These are phyloP conservation scores for Margarornis squamiger DNA, from an alignment of 2,797 vertebrate species.

Conservation along the genomic window DNA sequence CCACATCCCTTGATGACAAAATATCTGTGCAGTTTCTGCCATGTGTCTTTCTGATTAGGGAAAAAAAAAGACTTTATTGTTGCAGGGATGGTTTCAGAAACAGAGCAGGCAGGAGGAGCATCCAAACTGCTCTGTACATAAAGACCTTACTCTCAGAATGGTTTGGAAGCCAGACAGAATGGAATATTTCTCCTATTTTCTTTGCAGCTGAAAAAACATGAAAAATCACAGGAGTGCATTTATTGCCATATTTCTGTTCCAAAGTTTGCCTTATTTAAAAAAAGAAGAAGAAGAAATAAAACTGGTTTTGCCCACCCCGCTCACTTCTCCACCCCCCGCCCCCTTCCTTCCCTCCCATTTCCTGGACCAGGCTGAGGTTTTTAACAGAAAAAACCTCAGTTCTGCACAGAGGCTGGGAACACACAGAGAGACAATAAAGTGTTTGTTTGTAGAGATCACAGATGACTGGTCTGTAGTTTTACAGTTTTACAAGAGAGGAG, in stretches of 20 bases:
- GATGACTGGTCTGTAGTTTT: background rate
- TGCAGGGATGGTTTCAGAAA: conserved; percentile 1
- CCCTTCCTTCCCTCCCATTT: conserved; percentile 19
- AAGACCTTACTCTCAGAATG: conserved; percentile 67
- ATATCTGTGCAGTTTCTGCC: background rate
- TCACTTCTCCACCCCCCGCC: accelerated
- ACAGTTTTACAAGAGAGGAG: background rate
- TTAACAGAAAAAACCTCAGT: conserved; percentile 37
- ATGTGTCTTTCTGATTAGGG: background rate
- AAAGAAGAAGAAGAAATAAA: conserved; percentile 59
- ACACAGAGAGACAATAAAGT: conserved; percentile 32
- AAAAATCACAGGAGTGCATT: conserved; percentile 68
- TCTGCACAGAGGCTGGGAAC: conserved; percentile 23
- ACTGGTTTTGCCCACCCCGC: conserved; percentile 1
- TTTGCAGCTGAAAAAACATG: conserved; percentile 78
- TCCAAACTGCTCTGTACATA: conserved; percentile 49
- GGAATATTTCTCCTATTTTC: conserved; percentile 78
- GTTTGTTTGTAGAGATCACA: conserved; percentile 47
- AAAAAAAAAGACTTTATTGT: conserved; percentile 31
- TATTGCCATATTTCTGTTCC: conserved; percentile 70
- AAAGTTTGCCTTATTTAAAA: conserved; percentile 62
- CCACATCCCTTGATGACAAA: background rate
- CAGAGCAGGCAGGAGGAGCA: conserved; percentile 24
- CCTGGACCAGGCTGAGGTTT: conserved; percentile 42
- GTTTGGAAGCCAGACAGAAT: conserved; percentile 73